phyloP scores from a whole-genome alignment of 2,113 vertebrate genomes.

The Hepsetus odoe region DNA sequence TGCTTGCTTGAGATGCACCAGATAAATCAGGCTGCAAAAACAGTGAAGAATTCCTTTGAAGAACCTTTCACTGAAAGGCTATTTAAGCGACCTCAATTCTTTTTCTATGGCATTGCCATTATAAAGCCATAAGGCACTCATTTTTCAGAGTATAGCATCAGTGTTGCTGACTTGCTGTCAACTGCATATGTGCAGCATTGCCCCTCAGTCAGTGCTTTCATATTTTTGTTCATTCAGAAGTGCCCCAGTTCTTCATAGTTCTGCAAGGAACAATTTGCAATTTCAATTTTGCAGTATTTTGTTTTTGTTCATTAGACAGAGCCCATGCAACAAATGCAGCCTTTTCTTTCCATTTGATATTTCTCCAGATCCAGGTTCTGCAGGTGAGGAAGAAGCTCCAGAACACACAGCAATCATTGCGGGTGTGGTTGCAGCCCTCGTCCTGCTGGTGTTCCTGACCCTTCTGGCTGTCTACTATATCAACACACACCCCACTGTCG shows the following conservation, averaged over 20 bases:
- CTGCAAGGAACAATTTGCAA: neutral
- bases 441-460: constrained; percentile 81
- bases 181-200: constrained; percentile 1
- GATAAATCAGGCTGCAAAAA: neutral
- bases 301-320: neutral
- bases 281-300: neutral
- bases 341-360: neutral
- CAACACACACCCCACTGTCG: constrained; percentile 84
- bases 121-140: neutral
- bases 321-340: neutral
- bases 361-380: constrained; percentile 59
- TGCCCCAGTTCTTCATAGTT: neutral
- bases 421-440: constrained; percentile 81
- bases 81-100: neutral
- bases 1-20: neutral
- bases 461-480: constrained; percentile 88
- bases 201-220: neutral
- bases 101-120: neutral
- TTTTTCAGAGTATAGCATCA: neutral
- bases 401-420: constrained; percentile 85
- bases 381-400: constrained; percentile 60
- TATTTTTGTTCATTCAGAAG: constrained; percentile 21
- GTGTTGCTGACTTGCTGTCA: constrained; percentile 12
- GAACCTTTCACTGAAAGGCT: neutral
- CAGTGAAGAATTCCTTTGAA: neutral